A percentile compares a stretch with the other conserved stretches of the same genome.
Conservation (phyloP, 2,888 invertebrate genomes). For the Folsomia candida region DNA sequence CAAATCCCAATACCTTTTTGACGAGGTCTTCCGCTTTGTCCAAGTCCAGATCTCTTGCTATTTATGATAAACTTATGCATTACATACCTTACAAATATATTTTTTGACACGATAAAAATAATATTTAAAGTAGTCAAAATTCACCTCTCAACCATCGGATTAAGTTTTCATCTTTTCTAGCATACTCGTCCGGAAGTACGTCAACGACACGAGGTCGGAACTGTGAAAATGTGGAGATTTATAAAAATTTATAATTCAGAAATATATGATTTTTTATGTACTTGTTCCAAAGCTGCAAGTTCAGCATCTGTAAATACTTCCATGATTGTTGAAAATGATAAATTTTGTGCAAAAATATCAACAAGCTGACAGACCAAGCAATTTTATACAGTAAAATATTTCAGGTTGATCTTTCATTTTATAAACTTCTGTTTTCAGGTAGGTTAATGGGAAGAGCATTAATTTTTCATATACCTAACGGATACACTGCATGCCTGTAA, state of each 20-base stretch:
- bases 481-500: no score
- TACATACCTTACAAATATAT: not conserved
- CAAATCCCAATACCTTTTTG: slow-evolving; percentile 30
- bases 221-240: not conserved
- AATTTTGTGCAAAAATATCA: no score
- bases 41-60: slow-evolving; percentile 40
- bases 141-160: slow-evolving; percentile 11
- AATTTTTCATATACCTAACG: no score
- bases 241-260: not conserved
- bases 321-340: not conserved
- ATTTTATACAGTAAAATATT: no score
- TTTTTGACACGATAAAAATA: not conserved
- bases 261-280: not conserved
- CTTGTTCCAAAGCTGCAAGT: not conserved
- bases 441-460: no score
- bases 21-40: slow-evolving; percentile 43
- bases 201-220: not conserved
- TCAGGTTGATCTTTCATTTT: no score
- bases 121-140: not conserved
- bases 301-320: not conserved
- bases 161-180: slow-evolving; percentile 11
- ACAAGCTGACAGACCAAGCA: no score
- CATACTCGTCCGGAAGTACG: not conserved
- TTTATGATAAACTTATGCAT: no score
- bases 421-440: no score